These are phyloP conservation scores for Acutogordius australiensis DNA, from an alignment of 2,888 invertebrate genomes.

Conservation along the genomic window DNA sequence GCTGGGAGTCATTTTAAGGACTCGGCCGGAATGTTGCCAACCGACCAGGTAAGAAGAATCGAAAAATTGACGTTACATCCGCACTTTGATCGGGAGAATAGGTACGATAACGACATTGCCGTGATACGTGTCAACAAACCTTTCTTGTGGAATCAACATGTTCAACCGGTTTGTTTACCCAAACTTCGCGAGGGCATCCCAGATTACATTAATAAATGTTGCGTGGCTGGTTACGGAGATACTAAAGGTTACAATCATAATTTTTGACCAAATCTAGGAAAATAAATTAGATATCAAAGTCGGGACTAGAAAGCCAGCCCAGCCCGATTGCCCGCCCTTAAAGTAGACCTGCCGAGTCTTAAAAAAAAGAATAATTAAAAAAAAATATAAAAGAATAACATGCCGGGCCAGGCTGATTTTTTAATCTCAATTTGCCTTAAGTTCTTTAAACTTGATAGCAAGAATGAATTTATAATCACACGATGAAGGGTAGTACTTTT, in stretches of 20 bases:
- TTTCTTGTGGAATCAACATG: not conserved
- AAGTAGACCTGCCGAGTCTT: too few species aligned
- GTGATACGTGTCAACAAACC: not conserved
- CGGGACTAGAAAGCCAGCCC: too few species aligned
- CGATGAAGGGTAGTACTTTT: too few species aligned
- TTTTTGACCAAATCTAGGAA: too few species aligned
- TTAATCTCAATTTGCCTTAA: too few species aligned
- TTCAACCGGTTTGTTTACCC: conserved; percentile 1
- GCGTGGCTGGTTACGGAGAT: conserved; percentile 3
- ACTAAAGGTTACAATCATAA: not conserved
- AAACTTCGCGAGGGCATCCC: not conserved
- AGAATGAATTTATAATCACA: too few species aligned
- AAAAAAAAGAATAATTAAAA: too few species aligned
- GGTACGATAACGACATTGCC: conserved; percentile 2
- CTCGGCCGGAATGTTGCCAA: not conserved
- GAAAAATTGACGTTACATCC: not conserved
- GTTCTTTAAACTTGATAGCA: too few species aligned
- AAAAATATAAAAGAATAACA: too few species aligned
- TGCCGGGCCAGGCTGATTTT: too few species aligned
- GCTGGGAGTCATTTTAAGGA: not conserved
- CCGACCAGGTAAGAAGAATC: not conserved
- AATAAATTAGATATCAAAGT: too few species aligned
- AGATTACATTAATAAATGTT: not conserved
- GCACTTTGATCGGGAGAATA: not conserved
- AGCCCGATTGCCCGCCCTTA: too few species aligned